A percentile compares a stretch with the other conserved stretches of the same genome.
phyloP scores from a whole-genome alignment of 1,140 invertebrate genomes.

The Pseudachorutes palmiensis region DNA sequence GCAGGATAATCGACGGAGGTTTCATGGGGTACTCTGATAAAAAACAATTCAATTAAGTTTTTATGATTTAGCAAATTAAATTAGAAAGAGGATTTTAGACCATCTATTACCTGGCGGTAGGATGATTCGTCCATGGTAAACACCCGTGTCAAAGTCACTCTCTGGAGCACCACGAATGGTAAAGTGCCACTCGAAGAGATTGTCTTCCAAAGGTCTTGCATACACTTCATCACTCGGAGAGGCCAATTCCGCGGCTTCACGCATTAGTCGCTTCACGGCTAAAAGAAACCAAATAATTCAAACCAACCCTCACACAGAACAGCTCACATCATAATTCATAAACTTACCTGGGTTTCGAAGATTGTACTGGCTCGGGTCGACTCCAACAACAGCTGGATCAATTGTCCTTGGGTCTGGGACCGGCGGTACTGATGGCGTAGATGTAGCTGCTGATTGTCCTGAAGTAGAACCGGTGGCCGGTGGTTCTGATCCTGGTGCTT shows the following conservation, averaged over 20 bases:
- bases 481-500: too few relatives aligned
- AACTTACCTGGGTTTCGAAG: slow-evolving; percentile 19
- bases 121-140: slow-evolving; percentile 86
- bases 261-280: slow-evolving; percentile 90
- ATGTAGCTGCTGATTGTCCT: background rate
- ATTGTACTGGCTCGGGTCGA: slow-evolving; percentile 14
- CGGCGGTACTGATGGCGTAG: too few relatives aligned
- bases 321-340: background rate
- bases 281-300: slow-evolving; percentile 15
- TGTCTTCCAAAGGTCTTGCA: slow-evolving; percentile 86
- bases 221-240: slow-evolving; percentile 82
- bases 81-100: background rate
- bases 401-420: background rate
- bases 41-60: slow-evolving; percentile 55
- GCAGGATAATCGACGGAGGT: slow-evolving; percentile 86
- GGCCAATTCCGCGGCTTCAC: slow-evolving; percentile 74
- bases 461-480: background rate
- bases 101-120: too few relatives aligned
- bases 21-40: slow-evolving; percentile 98
- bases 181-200: slow-evolving; percentile 98
- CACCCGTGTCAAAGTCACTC: slow-evolving; percentile 75
- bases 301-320: background rate
- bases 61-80: background rate
- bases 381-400: slow-evolving; percentile 4
- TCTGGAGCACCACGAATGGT: slow-evolving; percentile 79